Evolutionary conservation across 2,113 vertebrate genomes (phyloP).

Genomic region (Rhadina sibilatrix): DNA sequence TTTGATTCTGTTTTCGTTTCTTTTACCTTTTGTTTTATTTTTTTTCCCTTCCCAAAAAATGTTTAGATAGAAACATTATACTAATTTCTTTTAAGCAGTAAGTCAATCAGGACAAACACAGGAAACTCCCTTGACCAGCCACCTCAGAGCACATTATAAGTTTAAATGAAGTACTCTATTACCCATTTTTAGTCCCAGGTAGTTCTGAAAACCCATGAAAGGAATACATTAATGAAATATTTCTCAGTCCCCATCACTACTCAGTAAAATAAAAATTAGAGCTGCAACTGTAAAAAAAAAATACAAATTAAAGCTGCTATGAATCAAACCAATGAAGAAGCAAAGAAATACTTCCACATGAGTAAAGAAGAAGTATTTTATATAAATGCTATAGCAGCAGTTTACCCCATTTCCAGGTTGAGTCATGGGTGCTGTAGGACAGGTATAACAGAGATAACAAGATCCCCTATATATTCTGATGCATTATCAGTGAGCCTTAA

Average conservation of each 20-base stretch:
- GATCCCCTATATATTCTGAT: too few relatives aligned
- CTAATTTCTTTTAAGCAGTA: background rate
- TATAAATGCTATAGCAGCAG: background rate
- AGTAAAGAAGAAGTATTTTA: background rate
- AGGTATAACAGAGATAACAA: background rate
- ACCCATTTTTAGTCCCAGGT: background rate
- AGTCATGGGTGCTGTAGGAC: background rate
- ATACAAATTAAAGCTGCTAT: too few relatives aligned
- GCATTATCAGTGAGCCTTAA: background rate
- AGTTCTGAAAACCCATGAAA: background rate
- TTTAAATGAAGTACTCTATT: background rate
- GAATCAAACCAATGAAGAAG: background rate
- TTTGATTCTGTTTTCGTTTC: background rate
- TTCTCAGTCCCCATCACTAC: background rate
- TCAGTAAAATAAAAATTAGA: background rate
- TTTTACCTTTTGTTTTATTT: background rate
- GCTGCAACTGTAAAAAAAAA: background rate
- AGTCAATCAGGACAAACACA: background rate
- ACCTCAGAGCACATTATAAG: background rate
- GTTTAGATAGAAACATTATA: background rate
- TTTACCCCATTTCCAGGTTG: background rate
- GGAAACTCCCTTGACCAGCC: background rate
- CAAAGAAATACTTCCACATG: background rate
- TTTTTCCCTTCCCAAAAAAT: rapidly evolving
- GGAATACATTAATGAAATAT: background rate